phyloP scores from a whole-genome alignment of 2,113 vertebrate species.

The Sceloporus undulatus region DNA sequence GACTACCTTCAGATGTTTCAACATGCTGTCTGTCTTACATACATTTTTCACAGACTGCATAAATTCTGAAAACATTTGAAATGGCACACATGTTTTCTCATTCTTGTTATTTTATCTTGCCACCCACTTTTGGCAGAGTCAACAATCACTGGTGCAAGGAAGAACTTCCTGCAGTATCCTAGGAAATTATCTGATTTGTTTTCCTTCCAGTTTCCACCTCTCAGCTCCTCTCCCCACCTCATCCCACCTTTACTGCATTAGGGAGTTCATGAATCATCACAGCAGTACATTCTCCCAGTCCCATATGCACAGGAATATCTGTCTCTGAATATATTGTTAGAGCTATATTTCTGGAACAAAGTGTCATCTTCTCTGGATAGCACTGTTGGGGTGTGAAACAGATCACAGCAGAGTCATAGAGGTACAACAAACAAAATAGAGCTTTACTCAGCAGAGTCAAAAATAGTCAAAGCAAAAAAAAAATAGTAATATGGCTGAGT shows the following conservation, averaged over 20 bases:
- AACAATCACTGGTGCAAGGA: constrained; percentile 61
- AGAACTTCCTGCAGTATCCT: not conserved
- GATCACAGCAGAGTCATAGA: too few relatives aligned
- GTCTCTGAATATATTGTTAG: not conserved
- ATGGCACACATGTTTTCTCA: constrained; percentile 37
- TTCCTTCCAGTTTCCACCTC: not conserved
- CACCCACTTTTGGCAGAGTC: constrained; percentile 58
- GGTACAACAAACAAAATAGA: too few relatives aligned
- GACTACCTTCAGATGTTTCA: constrained; percentile 5
- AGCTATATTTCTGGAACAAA: not conserved
- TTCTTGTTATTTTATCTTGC: constrained; percentile 54
- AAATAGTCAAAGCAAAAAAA: too few relatives aligned
- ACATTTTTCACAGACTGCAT: not conserved
- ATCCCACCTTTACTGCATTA: not conserved
- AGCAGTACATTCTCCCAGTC: not conserved
- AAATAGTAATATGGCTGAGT: too few relatives aligned
- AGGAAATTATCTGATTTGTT: not conserved
- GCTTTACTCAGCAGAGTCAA: too few relatives aligned
- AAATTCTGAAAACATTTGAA: constrained; percentile 28
- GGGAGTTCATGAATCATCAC: too few relatives aligned
- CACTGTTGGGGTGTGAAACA: too few relatives aligned
- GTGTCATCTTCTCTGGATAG: not conserved
- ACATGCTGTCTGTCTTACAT: not conserved
- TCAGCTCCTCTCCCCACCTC: not conserved
- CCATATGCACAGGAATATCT: too few relatives aligned